phyloP scores from a whole-genome alignment of 2,888 invertebrate genomes.

The Caenorhabditis sp. region DNA sequence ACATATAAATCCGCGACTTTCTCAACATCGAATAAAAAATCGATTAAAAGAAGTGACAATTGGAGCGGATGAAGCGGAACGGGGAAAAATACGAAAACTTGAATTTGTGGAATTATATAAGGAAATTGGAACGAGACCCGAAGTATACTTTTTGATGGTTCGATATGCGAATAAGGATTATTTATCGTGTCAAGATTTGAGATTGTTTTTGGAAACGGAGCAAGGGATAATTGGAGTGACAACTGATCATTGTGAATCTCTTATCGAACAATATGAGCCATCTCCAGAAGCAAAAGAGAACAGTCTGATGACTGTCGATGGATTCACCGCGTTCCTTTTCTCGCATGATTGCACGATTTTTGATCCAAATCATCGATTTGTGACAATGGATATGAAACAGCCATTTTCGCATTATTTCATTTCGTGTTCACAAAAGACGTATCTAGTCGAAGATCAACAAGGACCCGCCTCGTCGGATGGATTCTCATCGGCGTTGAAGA shows the following conservation, averaged over 20 bases:
- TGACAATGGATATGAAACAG: constrained; percentile 75
- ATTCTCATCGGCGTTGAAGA: constrained; percentile 74
- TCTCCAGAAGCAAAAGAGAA: constrained; percentile 74
- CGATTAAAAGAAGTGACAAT: constrained; percentile 75
- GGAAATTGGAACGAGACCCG: constrained; percentile 77
- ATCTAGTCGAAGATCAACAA: constrained; percentile 75
- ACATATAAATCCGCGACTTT: constrained; percentile 74
- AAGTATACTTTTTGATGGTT: constrained; percentile 76
- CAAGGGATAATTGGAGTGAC: constrained; percentile 76
- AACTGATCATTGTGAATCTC: constrained; percentile 74
- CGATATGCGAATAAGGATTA: constrained; percentile 76
- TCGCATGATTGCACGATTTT: constrained; percentile 75
- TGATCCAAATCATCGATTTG: constrained; percentile 73
- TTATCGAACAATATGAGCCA: constrained; percentile 76
- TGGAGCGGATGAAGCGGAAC: constrained; percentile 72
- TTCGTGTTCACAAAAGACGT: constrained; percentile 51
- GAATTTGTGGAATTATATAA: constrained; percentile 76
- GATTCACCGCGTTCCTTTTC: constrained; percentile 73
- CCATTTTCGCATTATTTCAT: constrained; percentile 71
- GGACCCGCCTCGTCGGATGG: constrained; percentile 75
- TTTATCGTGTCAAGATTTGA: constrained; percentile 75
- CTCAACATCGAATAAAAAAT: constrained; percentile 74
- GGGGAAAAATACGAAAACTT: constrained; percentile 74
- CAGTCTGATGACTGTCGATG: constrained; percentile 76
- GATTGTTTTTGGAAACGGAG: constrained; percentile 76